These are phyloP conservation scores for Nemopilema nomurai DNA, from an alignment of 30 jellyfish, hydroid and myxozoan genomes.

Conservation along the genomic window DNA sequence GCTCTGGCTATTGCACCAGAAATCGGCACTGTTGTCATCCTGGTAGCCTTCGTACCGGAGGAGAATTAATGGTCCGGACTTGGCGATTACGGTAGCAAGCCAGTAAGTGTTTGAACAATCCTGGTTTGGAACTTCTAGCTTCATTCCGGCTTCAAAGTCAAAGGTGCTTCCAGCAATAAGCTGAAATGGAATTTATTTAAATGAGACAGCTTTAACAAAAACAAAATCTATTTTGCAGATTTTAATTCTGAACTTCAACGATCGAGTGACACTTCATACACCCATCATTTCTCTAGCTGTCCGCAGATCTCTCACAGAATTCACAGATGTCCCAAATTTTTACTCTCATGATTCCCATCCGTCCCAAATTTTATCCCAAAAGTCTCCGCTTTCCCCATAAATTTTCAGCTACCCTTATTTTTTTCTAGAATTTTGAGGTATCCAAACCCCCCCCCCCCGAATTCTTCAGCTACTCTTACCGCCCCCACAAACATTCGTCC, in stretches of 20 bases:
- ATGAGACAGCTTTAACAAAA: no score
- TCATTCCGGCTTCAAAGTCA: constrained; percentile 95
- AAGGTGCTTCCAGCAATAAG: constrained; percentile 77
- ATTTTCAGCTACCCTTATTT: no score
- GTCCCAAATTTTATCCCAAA: no score
- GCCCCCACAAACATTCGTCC: no score
- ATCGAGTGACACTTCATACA: not conserved
- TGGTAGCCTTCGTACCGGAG: constrained; percentile 95
- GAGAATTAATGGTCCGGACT: constrained; percentile 79
- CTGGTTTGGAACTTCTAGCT: constrained; percentile 91
- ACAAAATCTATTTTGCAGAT: no score
- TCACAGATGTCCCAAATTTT: no score
- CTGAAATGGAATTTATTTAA: constrained; percentile 34
- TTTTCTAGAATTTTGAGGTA: no score
- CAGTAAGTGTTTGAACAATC: constrained; percentile 82
- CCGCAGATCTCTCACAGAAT: not conserved
- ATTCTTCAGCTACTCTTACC: no score
- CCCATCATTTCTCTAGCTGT: not conserved
- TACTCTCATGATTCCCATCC: no score
- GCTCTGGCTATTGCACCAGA: constrained; percentile 86
- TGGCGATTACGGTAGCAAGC: constrained; percentile 88
- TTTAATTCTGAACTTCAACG: no score
- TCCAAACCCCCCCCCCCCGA: no score
- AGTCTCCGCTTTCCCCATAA: no score
- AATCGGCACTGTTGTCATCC: constrained; percentile 78